These are phyloP conservation scores for Epiblema foenella DNA, from an alignment of 2,888 invertebrate species.

Conservation along the genomic window DNA sequence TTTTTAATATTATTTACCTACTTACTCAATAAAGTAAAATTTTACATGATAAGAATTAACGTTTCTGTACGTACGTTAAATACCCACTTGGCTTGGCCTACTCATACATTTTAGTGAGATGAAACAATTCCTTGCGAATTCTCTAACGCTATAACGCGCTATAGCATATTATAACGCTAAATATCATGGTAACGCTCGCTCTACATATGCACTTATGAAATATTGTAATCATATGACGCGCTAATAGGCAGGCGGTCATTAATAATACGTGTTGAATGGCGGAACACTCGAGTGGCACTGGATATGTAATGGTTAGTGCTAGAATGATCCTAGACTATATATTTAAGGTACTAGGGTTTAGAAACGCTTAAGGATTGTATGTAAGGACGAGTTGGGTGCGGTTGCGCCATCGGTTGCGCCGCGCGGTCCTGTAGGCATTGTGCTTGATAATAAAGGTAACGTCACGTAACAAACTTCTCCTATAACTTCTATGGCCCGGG, in stretches of 20 bases:
- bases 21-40: too few relatives aligned
- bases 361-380: constrained; percentile 2
- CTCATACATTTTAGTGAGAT: constrained; percentile 6
- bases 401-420: constrained; percentile 64
- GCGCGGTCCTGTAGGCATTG: constrained; percentile 54
- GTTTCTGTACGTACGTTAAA: constrained; percentile 9
- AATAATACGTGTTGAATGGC: constrained; percentile 42
- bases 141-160: constrained; percentile 24
- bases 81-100: constrained; percentile 39
- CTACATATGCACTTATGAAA: constrained; percentile 38
- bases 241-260: constrained; percentile 39
- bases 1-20: not conserved
- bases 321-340: constrained; percentile 8
- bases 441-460: constrained; percentile 58
- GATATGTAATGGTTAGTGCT: not conserved
- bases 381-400: constrained; percentile 37
- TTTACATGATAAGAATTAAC: not conserved
- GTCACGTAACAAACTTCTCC: constrained; percentile 34
- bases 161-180: too few relatives aligned
- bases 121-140: constrained; percentile 34
- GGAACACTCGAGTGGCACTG: constrained; percentile 23
- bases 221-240: constrained; percentile 36
- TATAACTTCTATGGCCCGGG: not conserved
- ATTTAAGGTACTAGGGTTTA: constrained; percentile 3
- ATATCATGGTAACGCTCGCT: constrained; percentile 24